These are phyloP conservation scores for Andricus grossulariae DNA, from an alignment of 1,140 invertebrate genomes.

Conservation along the genomic window DNA sequence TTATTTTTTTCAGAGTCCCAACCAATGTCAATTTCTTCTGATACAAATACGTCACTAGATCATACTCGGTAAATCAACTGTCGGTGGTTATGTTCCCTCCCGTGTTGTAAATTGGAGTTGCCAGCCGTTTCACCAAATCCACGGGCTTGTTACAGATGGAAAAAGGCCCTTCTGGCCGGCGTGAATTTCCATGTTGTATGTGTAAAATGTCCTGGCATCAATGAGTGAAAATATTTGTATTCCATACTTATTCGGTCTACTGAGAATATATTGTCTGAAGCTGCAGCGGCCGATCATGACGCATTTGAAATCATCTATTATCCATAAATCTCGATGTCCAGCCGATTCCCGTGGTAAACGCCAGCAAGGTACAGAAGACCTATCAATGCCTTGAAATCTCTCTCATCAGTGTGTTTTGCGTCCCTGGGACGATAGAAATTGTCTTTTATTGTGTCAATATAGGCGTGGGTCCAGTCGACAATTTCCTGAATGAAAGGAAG, in stretches of 20 bases:
- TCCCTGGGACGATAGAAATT: constrained; percentile 58
- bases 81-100: constrained; percentile 67
- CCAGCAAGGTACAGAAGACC: constrained; percentile 75
- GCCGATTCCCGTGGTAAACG: constrained; percentile 70
- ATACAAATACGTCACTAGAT: constrained; percentile 53
- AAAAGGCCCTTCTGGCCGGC: constrained; percentile 64
- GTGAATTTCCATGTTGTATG: constrained; percentile 73
- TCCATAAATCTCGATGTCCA: constrained; percentile 72
- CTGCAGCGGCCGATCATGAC: constrained; percentile 75
- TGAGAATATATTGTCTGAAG: constrained; percentile 74
- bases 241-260: constrained; percentile 66
- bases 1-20: not conserved
- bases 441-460: constrained; percentile 46
- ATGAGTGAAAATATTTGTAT: constrained; percentile 70
- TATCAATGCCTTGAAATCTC: constrained; percentile 76
- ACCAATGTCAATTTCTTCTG: constrained; percentile 61
- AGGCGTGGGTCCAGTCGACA: constrained; percentile 51
- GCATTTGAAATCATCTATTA: constrained; percentile 70
- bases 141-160: constrained; percentile 42
- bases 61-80: constrained; percentile 63
- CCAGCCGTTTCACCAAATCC: constrained; percentile 54
- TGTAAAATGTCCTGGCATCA: constrained; percentile 73
- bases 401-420: constrained; percentile 56
- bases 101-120: constrained; percentile 49
- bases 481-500: constrained; percentile 48